Percentiles rank a stretch among this genome's conserved stretches.
Conservation (phyloP, 2,888 invertebrate genomes). For the Drosophila paucipuncta region DNA sequence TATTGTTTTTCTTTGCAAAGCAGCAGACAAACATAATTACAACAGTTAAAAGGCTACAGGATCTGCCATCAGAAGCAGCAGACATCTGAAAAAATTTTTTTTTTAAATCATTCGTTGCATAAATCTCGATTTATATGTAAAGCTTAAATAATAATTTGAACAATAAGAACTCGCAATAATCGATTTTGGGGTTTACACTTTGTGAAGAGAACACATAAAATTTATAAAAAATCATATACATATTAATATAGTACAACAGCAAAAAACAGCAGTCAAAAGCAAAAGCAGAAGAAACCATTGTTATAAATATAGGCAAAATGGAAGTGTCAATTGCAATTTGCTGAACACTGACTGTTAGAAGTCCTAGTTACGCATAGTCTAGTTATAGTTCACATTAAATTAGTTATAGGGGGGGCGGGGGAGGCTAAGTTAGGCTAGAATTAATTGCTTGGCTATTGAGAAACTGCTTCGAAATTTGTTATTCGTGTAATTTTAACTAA, state of each 20-base stretch:
- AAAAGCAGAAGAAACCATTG: slow-evolving; percentile 30
- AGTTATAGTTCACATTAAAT: slow-evolving; percentile 4
- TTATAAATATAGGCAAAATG: slow-evolving; percentile 13
- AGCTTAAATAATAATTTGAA: slow-evolving; percentile 29
- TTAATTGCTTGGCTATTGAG: slow-evolving; percentile 16
- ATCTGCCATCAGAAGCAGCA: background rate
- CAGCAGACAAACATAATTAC: background rate
- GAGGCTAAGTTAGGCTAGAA: slow-evolving; percentile 10
- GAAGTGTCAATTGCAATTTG: slow-evolving; percentile 18
- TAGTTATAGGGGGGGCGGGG: background rate
- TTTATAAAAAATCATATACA: slow-evolving; percentile 11
- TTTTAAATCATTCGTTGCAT: slow-evolving; percentile 19
- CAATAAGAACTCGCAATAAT: slow-evolving; percentile 26
- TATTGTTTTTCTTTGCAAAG: background rate
- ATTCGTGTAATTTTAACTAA: slow-evolving; percentile 39
- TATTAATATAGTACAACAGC: slow-evolving; percentile 34
- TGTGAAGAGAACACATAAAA: slow-evolving; percentile 32
- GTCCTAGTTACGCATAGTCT: slow-evolving; percentile 6
- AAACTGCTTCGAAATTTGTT: slow-evolving; percentile 16
- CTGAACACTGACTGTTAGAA: slow-evolving; percentile 27
- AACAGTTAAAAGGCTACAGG: background rate
- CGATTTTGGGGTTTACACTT: slow-evolving; percentile 19
- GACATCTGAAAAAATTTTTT: background rate
- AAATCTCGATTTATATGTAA: slow-evolving; percentile 37
- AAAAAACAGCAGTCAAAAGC: slow-evolving; percentile 37